Base-by-base conservation (phyloP, 23 tunicate species). In the Diplosoma virens region DNA sequence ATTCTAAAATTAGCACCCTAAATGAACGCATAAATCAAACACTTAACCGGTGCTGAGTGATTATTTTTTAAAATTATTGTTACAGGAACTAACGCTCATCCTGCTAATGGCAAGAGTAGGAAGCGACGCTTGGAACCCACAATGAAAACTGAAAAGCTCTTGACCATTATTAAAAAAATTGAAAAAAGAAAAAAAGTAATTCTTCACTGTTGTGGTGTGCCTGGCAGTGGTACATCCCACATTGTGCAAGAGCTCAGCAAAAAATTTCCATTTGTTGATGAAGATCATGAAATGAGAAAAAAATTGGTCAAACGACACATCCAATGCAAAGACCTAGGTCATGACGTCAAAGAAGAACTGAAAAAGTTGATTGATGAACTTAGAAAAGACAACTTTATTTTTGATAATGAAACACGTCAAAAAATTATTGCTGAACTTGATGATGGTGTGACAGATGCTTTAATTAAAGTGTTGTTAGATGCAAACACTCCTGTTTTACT, bases 181-280 rank as follows among this genome's bases (percentile, higher is more conserved):
- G 35, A 63, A 28, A 26, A 63, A 5, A 7, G 9, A 27, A 6
- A 7, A 3, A 29, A 11, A 6, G 9, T 63, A 6, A n/a, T 68
- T 37, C 54, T 73, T 5, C 79, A 23, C 25, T 73, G 79, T 52
- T 67, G 52, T 73, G 79, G 79, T 22, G 6, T 73, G 6, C 67
- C 79, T 16, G 79, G 79, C 16, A 73, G 48, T 48, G 79, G 79
- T 11, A 73, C 52, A 27, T 73, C 79, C 2, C 79, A 73, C 52
- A 73, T 73, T 23, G 33, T 73, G n/a, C 63, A 33, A 16, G 52
- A 73, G 52, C 32, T 73, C 5, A 67, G 67, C 3, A 35, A 76
- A 32, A 7, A 56, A 21, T 76, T 76, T 58, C 69, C 81, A 6
- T 76, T 56, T 27, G 27, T 3, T 24, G n/a, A n/a, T n/a, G 14